Base-by-base conservation (phyloP, 2,888 invertebrate genomes). In the Drosophila antonietae region DNA sequence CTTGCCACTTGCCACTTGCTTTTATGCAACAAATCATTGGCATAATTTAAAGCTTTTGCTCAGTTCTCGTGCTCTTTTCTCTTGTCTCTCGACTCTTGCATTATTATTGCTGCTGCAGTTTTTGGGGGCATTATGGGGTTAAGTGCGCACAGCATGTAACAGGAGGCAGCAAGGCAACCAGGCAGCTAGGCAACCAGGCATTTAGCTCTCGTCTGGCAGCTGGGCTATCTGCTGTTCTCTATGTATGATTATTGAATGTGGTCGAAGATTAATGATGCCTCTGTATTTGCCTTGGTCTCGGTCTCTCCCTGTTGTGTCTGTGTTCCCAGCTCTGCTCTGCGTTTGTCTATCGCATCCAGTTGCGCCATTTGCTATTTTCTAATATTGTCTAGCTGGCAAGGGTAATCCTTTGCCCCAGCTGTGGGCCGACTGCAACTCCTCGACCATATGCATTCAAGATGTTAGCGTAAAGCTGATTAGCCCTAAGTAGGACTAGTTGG, bases 181-280 rank as follows among this genome's bases (percentile, higher is more conserved):
- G 51, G 33, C 71, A 55, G 28, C 43, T 37, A 51, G 51, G 31
- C 56, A 67, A 39, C 20, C 33, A 51, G 59, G 52, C 49, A 73
- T 69, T 61, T 63, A 68, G 69, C 64, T 62, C 64, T 62, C 41
- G 75, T 71, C 68, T 81, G 80, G 64, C 53, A 59, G 72, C 78
- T 63, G 41, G 49, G 18, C 71, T 77, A 78, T 74, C 75, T 78
- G 62, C 66, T 68, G 18, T 33, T 35, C 64, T 55, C 79, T 59
- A 78, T 81, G 77, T 74, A 83, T 88, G 89, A 89, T 89, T 89
- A 90, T 89, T 90, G 89, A 89, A 85, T 89, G 90, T 73, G 90
- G 89, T 89, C 80, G 86, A 88, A 90, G 89, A 90, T 90, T 89
- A 90, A 89, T 89, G 88, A 80, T 79, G 73, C 75, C 64, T 49